A percentile compares a stretch with the other conserved stretches of the same genome.
These are phyloP conservation scores for Nephotettix cincticeps DNA, from an alignment of 1,140 invertebrate genomes.

Conservation along the genomic window DNA sequence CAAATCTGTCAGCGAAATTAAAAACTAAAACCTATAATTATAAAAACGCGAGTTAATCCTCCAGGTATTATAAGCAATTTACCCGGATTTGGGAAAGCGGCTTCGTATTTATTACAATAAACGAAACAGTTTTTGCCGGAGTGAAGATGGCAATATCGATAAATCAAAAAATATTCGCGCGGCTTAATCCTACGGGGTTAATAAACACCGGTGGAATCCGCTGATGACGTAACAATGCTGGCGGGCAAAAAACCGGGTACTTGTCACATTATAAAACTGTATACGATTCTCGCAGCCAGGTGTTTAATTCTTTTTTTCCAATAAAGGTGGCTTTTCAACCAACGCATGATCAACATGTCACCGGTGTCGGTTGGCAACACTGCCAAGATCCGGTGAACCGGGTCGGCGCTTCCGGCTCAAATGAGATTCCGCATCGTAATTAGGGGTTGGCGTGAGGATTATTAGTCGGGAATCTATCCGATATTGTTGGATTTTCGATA, in stretches of 20 bases:
- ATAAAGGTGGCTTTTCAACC: constrained; percentile 16
- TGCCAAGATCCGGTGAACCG: too few relatives aligned
- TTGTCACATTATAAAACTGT: constrained; percentile 19
- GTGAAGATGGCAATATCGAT: constrained; percentile 14
- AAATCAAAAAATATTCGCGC: background rate
- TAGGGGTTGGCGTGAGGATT: too few relatives aligned
- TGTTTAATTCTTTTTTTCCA: constrained; percentile 11
- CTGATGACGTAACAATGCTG: constrained; percentile 19
- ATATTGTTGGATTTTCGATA: too few relatives aligned
- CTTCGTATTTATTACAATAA: constrained; percentile 4
- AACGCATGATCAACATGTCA: constrained; percentile 11
- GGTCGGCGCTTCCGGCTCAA: too few relatives aligned
- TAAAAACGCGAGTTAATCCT: constrained; percentile 13
- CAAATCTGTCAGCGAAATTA: constrained; percentile 15
- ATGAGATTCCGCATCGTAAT: too few relatives aligned
- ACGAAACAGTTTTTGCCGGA: background rate
- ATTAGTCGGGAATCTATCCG: too few relatives aligned
- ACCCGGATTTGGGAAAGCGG: background rate
- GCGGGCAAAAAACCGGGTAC: background rate
- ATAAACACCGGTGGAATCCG: constrained; percentile 15
- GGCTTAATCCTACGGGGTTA: background rate
- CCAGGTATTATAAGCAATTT: constrained; percentile 17
- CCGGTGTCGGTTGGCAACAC: too few relatives aligned
- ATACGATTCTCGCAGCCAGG: background rate
- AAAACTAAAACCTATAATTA: constrained; percentile 24